Conservation (phyloP, 1,140 invertebrate species). For the Brachionus plicatilis region DNA sequence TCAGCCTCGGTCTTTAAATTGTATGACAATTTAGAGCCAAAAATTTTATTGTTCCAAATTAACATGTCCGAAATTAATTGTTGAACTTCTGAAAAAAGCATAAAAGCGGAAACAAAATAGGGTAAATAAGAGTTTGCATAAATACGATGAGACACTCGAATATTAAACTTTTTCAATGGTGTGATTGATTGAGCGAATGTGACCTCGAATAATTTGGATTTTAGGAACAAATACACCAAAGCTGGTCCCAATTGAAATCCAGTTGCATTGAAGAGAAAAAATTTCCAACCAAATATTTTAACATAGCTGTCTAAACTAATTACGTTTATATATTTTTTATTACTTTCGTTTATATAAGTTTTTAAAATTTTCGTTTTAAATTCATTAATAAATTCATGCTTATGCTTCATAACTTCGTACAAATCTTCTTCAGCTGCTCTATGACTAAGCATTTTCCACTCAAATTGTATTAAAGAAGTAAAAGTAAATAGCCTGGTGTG, state of each 20-base stretch:
- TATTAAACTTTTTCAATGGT: conserved; percentile 70
- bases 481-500: background rate
- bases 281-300: conserved; percentile 19
- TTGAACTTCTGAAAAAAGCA: conserved; percentile 28
- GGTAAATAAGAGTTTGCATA: conserved; percentile 56
- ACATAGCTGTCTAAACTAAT: conserved; percentile 34
- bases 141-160: conserved; percentile 71
- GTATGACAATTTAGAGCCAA: conserved; percentile 28
- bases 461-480: background rate
- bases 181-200: conserved; percentile 72
- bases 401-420: conserved; percentile 17
- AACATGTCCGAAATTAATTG: conserved; percentile 38
- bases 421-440: background rate
- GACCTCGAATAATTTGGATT: conserved; percentile 59
- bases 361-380: conserved; percentile 37
- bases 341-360: background rate
- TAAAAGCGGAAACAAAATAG: conserved; percentile 29
- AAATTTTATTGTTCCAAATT: conserved; percentile 39
- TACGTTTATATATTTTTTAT: conserved; percentile 26
- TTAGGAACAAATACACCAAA: conserved; percentile 67
- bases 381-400: background rate
- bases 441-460: conserved; percentile 22
- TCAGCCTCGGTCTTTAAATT: conserved; percentile 39
- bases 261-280: conserved; percentile 39
- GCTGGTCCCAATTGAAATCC: conserved; percentile 69